phyloP scores from a whole-genome alignment of 2,797 vertebrate species.

The Borostomias antarcticus region DNA sequence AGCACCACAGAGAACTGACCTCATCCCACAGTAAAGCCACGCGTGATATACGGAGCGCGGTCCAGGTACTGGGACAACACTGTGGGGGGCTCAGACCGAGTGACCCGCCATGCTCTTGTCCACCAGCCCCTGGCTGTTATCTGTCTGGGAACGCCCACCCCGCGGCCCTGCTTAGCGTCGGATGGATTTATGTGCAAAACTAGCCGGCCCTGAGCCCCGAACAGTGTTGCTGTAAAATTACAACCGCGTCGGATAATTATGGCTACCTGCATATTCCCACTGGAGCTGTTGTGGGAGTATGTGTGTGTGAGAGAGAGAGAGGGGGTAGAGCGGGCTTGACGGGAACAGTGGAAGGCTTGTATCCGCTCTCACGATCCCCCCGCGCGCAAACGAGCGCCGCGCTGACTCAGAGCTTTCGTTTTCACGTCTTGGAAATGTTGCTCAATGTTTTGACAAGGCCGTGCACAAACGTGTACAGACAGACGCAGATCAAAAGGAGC shows the following conservation, averaged over 20 bases:
- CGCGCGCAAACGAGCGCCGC: not conserved
- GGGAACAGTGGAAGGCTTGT: not conserved
- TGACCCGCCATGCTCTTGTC: slow-evolving; percentile 8
- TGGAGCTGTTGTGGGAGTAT: not conserved
- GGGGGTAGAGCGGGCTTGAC: not conserved
- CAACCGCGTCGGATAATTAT: slow-evolving; percentile 7
- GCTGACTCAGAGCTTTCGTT: not conserved
- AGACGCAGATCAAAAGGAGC: no score
- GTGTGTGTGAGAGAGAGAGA: slow-evolving; percentile 1
- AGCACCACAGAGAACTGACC: slow-evolving; percentile 22
- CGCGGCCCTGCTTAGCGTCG: not conserved
- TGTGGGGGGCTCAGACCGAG: not conserved
- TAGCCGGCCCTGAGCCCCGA: not conserved
- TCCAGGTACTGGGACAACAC: slow-evolving; percentile 14
- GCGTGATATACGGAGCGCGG: slow-evolving; percentile 29
- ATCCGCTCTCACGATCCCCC: not conserved
- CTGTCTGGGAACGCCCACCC: not conserved
- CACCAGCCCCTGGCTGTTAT: not conserved
- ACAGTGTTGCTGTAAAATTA: slow-evolving; percentile 9
- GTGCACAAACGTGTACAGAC: no score
- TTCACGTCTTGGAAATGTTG: no score
- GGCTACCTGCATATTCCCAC: slow-evolving; percentile 18
- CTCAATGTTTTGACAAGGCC: no score
- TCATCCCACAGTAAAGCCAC: slow-evolving; percentile 24
- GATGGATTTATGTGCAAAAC: slow-evolving; percentile 1